Evolutionary conservation across 2,797 vertebrate species (phyloP), one percentile per base, ranked within the genome.

Genomic region (Glyptemys insculpta): DNA sequence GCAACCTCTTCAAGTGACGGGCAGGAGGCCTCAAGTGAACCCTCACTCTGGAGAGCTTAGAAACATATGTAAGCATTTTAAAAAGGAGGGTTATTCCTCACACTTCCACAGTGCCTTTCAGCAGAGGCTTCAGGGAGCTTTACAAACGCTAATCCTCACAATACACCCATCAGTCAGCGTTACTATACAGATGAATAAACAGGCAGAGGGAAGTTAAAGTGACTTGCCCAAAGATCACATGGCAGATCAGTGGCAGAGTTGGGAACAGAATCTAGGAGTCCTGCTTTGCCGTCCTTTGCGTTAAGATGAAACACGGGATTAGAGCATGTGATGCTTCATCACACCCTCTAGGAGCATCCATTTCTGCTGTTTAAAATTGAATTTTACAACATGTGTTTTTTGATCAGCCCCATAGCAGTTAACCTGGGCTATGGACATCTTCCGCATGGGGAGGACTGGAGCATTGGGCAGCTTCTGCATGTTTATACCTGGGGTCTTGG

Each of bases 121-220:
- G n/a, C n/a, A 72, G 65, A 10, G 19, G n/a, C n/a, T 37, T 37
- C 49, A 5, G 29, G 27, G 79, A 44, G 4, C 41, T 81, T 65
- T 31, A 56, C 29, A 54, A 72, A 50, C 2, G 0, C 0, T 41
- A 25, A 23, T 6, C 4, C n/a, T 89, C 83, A 47, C 6, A 8
- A 7, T 1, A 15, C 34, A 15, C 12, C 3, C 5, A 3, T 11
- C 0, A 1, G 9, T 3, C 68, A 91, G 29, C 8, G 18, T 4
- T 16, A n/a, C 4, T 27, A 8, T 4, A 18, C 9, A 79, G 83
- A 68, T 88, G 79, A 89, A 27, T 10, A 52, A 78, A 68, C 18
- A 34, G 52, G 10, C 59, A 79, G 82, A 37, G 89, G 44, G 37
- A 21, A 41, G 53, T 15, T 54, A 79, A 88, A 91, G 62, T 81